Evolutionary conservation across 2,113 vertebrate species (phyloP), one percentile per base, ranked within the genome.

Genomic region (Phrynosoma platyrhinos): DNA sequence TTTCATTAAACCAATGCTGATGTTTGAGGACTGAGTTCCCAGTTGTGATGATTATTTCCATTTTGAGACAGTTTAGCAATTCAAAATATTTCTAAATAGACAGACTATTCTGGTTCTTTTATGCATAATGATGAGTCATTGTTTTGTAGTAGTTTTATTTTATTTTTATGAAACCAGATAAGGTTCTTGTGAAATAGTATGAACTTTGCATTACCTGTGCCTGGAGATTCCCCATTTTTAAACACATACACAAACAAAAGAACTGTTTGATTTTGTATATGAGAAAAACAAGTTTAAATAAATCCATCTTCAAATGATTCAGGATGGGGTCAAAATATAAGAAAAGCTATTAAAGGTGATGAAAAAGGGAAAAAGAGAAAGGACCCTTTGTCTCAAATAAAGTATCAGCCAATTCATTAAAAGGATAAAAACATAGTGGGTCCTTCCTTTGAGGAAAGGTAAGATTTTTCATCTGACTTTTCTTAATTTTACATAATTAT

Each of bases 21-120:
- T 53, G 52, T 79, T 79, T 69, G 77, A 27, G n/a, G 30, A 53
- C 42, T 36, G 21, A 79, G 27, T 71, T 79, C 47, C 76, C 64
- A 69, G 23, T 78, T 20, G 68, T 79, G 69, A 69, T 79, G 79
- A 78, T 78, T 85, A 20, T 71, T 79, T 85, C 74, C 40, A 85
- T 85, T 77, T 30, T 47, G 40, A 68, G 62, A 52, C 42, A 79
- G 30, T 79, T 52, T 52, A 68, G 40, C 20, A 32, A 78, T 76
- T 86, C 47, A 78, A 85, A 66, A 8, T 52, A 1, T 62, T 76
- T 74, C 18, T 36, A 36, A 74, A 36, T 12, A 12, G 74, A 6
- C 40, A 84, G 23, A 5, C 20, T 47, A 83, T 52, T 71, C 40
- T 84, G 14, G 55, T 32, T 47, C 80, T 68, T 82, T 42, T 42